Conservation (phyloP, 2,113 vertebrate species). For the Mesoclemmys tuberculata region DNA sequence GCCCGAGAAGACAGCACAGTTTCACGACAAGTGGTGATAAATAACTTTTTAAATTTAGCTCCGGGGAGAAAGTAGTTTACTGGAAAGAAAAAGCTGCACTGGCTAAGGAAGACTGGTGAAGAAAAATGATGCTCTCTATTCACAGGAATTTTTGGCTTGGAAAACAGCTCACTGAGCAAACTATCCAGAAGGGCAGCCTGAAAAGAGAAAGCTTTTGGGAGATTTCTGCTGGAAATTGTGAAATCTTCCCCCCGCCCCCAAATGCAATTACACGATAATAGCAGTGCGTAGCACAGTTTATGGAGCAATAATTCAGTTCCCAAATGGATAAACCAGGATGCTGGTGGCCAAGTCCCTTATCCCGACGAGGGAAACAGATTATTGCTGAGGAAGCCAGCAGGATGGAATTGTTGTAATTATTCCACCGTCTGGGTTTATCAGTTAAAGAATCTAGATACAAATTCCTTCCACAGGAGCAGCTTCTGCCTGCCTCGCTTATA, state of each 20-base stretch:
- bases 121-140: slow-evolving; percentile 48
- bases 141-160: slow-evolving; percentile 39
- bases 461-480: slow-evolving; percentile 48
- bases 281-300: slow-evolving; percentile 70
- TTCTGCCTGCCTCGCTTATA: slow-evolving; percentile 9
- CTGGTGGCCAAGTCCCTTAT: slow-evolving; percentile 76
- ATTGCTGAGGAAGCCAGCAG: slow-evolving; percentile 71
- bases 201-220: slow-evolving; percentile 48
- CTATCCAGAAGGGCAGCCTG: slow-evolving; percentile 39
- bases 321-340: slow-evolving; percentile 72
- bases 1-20: slow-evolving; percentile 7
- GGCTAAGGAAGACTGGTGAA: background rate
- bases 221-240: slow-evolving; percentile 55
- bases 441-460: slow-evolving; percentile 28
- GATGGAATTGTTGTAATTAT: slow-evolving; percentile 54
- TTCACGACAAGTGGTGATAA: slow-evolving; percentile 41
- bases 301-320: slow-evolving; percentile 78
- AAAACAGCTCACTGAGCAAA: slow-evolving; percentile 35
- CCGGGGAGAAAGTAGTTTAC: slow-evolving; percentile 19
- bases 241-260: slow-evolving; percentile 61
- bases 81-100: slow-evolving; percentile 32
- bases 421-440: slow-evolving; percentile 60
- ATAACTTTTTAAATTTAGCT: slow-evolving; percentile 42
- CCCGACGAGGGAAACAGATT: slow-evolving; percentile 72
- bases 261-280: slow-evolving; percentile 75